These are phyloP conservation scores for Euleptes europaea DNA, from an alignment of 2,113 vertebrate genomes.

Conservation along the genomic window DNA sequence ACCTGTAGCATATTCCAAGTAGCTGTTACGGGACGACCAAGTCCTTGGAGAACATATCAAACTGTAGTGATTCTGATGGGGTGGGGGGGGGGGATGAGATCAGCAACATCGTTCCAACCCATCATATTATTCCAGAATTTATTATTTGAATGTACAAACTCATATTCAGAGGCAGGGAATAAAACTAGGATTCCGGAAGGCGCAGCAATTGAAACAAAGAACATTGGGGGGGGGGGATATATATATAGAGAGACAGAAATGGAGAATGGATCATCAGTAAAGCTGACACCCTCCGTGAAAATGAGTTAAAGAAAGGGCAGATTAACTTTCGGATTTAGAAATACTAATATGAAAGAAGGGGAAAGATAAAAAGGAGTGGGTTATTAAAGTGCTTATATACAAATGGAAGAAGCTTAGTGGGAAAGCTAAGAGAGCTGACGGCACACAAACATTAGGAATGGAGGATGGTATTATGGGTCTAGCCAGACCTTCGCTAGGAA, in stretches of 20 bases:
- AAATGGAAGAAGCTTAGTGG: conserved; percentile 26
- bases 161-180: background rate
- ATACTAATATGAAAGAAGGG: conserved; percentile 8
- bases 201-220: background rate
- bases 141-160: background rate
- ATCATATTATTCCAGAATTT: background rate
- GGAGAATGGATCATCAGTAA: conserved; percentile 13
- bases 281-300: conserved; percentile 15
- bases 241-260: background rate
- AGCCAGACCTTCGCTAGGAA: background rate
- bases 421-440: conserved; percentile 2
- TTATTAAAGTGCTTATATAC: conserved; percentile 35
- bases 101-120: background rate
- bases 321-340: conserved; percentile 40
- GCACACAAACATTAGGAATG: background rate
- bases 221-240: too few species aligned
- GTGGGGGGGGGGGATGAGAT: background rate
- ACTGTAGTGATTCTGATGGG: background rate
- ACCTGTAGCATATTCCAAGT: background rate
- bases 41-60: background rate
- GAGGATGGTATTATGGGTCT: background rate
- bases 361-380: background rate
- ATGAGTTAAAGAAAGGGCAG: conserved; percentile 37
- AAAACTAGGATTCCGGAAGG: background rate
- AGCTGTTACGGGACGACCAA: too few species aligned